phyloP scores from a whole-genome alignment of 1,140 invertebrate species.

The Drosophila pseudoobscura region DNA sequence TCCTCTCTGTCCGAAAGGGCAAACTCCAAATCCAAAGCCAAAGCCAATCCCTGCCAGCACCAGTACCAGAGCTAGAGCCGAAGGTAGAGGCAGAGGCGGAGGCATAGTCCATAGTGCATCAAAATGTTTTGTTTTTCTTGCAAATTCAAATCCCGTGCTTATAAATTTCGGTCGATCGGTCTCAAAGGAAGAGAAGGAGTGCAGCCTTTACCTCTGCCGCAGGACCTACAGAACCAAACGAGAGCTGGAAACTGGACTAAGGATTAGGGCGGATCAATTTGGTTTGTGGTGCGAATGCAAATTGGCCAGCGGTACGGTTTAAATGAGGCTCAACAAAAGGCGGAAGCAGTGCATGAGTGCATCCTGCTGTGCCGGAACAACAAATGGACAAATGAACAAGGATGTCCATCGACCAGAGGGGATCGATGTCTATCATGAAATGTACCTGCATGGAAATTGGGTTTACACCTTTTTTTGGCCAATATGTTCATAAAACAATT shows the following conservation, averaged over 20 bases:
- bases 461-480: constrained; percentile 76
- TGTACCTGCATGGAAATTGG: constrained; percentile 67
- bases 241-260: constrained; percentile 12
- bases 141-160: constrained; percentile 68
- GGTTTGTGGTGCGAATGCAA: constrained; percentile 79
- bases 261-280: constrained; percentile 82
- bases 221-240: not conserved
- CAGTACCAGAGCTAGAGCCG: constrained; percentile 3
- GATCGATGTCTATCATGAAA: constrained; percentile 50
- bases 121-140: constrained; percentile 56
- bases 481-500: constrained; percentile 81
- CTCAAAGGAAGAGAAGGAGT: constrained; percentile 31
- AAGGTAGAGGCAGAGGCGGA: constrained; percentile 9
- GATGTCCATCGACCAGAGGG: not conserved
- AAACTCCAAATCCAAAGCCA: constrained; percentile 32
- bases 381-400: constrained; percentile 14
- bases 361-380: constrained; percentile 73
- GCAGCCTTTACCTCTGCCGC: too few species aligned
- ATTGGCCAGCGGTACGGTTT: constrained; percentile 81
- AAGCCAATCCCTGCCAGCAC: constrained; percentile 8
- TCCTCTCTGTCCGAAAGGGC: not conserved
- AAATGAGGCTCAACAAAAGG: constrained; percentile 73
- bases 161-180: constrained; percentile 27
- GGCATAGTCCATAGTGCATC: constrained; percentile 2
- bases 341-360: constrained; percentile 47